phyloP scores from a whole-genome alignment of 1,140 invertebrate genomes.

The Aphelenchoides avenae region DNA sequence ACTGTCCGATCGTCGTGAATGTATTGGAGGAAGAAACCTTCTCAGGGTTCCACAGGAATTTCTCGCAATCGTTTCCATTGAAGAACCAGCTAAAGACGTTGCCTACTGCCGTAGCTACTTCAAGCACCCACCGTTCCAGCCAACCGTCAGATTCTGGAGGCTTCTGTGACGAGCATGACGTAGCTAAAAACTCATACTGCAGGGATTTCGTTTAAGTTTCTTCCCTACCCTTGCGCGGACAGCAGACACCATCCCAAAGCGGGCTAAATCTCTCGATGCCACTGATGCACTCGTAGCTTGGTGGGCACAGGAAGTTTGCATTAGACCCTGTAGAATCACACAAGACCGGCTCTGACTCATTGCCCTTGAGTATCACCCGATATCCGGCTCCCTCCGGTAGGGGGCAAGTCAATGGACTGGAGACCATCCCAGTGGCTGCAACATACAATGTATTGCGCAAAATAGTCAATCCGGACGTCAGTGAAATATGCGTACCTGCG shows the following conservation, averaged over 20 bases:
- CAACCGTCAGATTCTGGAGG: conserved; percentile 21
- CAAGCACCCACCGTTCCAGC: conserved; percentile 24
- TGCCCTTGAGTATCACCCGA: conserved; percentile 26
- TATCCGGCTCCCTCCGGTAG: conserved; percentile 29
- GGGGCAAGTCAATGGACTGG: conserved; percentile 27
- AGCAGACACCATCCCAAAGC: conserved; percentile 28
- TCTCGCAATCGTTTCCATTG: conserved; percentile 17
- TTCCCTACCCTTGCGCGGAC: conserved; percentile 25
- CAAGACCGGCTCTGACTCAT: conserved; percentile 20
- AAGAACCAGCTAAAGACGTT: no score
- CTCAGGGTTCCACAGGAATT: conserved; percentile 34
- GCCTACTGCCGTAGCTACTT: no score
- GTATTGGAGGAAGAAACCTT: conserved; percentile 16
- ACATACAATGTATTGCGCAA: conserved; percentile 4
- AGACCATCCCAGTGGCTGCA: conserved; percentile 28
- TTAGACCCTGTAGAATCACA: conserved; percentile 18
- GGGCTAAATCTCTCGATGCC: conserved; percentile 24
- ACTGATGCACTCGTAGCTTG: conserved; percentile 20
- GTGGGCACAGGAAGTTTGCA: conserved; percentile 15
- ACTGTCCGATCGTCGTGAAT: conserved; percentile 23
- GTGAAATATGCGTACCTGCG: conserved; percentile 27
- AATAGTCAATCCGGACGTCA: conserved; percentile 3
- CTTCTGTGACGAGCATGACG: not conserved
- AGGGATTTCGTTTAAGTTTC: not conserved
- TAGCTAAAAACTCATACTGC: not conserved